Evolutionary conservation across 2,113 vertebrate genomes (phyloP).

Genomic region (Oceanodroma tethys): DNA sequence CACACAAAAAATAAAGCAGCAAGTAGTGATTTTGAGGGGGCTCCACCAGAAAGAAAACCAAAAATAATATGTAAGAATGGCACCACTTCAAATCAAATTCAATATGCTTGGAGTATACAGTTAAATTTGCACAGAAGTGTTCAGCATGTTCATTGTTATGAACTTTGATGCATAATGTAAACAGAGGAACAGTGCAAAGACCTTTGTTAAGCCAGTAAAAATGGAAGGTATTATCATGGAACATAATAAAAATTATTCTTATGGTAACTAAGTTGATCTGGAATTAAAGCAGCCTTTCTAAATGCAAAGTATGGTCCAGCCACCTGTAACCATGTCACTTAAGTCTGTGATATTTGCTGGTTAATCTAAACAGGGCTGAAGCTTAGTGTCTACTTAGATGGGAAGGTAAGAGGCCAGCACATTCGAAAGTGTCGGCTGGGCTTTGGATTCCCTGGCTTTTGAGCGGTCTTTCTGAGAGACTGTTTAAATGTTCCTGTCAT

Average conservation of each 20-base stretch:
- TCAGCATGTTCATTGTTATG: neutral
- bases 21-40: neutral
- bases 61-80: neutral
- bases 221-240: neutral
- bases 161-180: neutral
- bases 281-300: neutral
- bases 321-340: neutral
- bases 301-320: neutral
- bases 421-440: neutral
- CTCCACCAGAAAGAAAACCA: neutral
- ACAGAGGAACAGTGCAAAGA: neutral
- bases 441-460: neutral
- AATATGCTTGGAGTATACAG: neutral
- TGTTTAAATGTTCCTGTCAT: neutral
- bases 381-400: neutral
- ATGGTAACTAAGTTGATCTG: neutral
- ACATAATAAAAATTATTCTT: neutral
- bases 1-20: neutral
- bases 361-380: neutral
- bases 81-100: neutral
- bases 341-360: neutral
- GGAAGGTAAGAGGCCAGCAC: neutral
- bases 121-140: neutral
- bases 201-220: neutral
- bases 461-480: neutral